Evolutionary conservation across 1,140 invertebrate species (phyloP).

Genomic region (Monomorium pharaonis): DNA sequence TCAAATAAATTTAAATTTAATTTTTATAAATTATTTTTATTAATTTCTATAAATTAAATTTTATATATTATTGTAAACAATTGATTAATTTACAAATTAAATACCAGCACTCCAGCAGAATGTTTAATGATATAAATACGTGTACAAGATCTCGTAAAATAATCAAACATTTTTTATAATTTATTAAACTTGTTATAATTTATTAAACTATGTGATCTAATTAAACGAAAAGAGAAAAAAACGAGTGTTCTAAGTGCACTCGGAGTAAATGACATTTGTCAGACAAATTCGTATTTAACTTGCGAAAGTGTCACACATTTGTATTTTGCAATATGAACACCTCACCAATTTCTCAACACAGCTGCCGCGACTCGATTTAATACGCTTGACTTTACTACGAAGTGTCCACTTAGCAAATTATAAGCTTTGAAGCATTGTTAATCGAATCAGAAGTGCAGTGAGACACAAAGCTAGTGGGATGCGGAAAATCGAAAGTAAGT

Average conservation of each 20-base stretch:
- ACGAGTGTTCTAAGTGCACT: neutral
- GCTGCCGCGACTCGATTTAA: conserved; percentile 55
- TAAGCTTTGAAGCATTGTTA: conserved; percentile 24
- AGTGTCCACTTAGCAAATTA: conserved; percentile 64
- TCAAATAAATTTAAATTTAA: no score
- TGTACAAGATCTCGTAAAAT: neutral
- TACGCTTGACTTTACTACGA: conserved; percentile 48
- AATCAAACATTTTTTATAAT: neutral
- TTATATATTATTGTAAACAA: no score
- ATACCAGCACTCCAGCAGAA: no score
- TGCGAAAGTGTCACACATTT: conserved; percentile 7
- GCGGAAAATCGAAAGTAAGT: conserved; percentile 65
- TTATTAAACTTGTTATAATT: neutral
- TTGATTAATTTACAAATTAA: no score
- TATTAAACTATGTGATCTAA: neutral
- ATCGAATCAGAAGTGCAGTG: conserved; percentile 35
- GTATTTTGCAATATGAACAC: conserved; percentile 5
- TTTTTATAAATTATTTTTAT: no score
- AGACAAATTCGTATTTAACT: neutral
- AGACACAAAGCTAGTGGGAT: conserved; percentile 55
- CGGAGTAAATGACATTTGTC: neutral
- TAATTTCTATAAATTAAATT: no score
- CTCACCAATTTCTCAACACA: conserved; percentile 26
- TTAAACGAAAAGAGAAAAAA: neutral
- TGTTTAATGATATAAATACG: no score